A percentile compares a stretch with the other conserved stretches of the same genome.
phyloP scores from a whole-genome alignment of 2,888 invertebrate species.

The Diadegma fenestrale region DNA sequence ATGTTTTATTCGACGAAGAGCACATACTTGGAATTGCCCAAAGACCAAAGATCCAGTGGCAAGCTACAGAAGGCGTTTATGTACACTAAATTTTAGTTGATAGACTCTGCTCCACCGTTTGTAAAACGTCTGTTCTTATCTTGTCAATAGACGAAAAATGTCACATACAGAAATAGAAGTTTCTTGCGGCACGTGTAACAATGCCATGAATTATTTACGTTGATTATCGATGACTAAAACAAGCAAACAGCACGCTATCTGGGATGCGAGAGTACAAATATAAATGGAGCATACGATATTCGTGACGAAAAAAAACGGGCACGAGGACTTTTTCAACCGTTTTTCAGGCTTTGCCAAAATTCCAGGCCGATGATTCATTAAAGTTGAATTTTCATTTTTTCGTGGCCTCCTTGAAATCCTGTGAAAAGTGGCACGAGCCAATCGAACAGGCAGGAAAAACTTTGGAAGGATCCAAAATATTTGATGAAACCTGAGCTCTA shows the following conservation, averaged over 20 bases:
- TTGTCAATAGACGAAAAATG: not conserved
- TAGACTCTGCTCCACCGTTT: not conserved
- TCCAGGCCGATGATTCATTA: too few species aligned
- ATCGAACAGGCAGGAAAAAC: too few species aligned
- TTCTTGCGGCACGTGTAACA: not conserved
- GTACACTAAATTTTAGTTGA: not conserved
- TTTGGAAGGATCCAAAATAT: too few species aligned
- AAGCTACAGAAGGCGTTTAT: not conserved
- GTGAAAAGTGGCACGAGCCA: too few species aligned
- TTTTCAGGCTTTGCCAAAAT: too few species aligned
- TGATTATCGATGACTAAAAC: not conserved
- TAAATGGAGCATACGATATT: not conserved
- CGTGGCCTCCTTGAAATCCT: too few species aligned
- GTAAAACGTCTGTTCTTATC: not conserved
- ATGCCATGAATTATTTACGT: not conserved
- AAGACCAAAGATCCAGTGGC: not conserved
- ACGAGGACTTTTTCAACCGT: too few species aligned
- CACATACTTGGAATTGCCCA: not conserved
- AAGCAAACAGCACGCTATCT: not conserved
- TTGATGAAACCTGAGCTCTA: too few species aligned
- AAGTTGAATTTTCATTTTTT: too few species aligned
- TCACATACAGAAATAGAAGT: not conserved
- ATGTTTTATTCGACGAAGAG: not conserved
- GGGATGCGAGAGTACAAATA: not conserved
- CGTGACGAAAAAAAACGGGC: too few species aligned